phyloP scores from a whole-genome alignment of 2,113 vertebrate genomes.

The Pantherophis guttatus region DNA sequence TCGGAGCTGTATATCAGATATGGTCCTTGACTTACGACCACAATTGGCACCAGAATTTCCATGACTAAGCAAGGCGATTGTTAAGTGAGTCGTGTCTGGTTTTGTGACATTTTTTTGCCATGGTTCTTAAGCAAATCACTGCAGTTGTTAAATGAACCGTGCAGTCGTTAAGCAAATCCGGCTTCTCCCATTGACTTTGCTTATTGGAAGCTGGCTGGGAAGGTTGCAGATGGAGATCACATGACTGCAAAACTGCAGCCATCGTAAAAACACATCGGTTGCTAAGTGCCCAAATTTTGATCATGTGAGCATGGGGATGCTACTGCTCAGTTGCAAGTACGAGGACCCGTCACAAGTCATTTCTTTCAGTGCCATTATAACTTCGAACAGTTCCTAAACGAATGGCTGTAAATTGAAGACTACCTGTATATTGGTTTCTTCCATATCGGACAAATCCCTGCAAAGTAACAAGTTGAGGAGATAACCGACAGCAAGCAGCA shows the following conservation, averaged over 20 bases:
- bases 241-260: not conserved
- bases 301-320: not conserved
- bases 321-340: not conserved
- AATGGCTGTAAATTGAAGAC: not conserved
- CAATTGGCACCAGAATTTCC: not conserved
- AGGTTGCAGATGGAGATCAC: not conserved
- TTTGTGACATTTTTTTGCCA: not conserved
- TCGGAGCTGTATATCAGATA: no score
- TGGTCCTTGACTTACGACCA: not conserved
- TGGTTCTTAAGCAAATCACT: not conserved
- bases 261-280: not conserved
- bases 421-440: not conserved
- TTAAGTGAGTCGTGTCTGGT: not conserved
- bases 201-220: not conserved
- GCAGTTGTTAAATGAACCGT: not conserved
- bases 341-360: not conserved
- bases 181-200: not conserved
- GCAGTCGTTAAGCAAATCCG: not conserved
- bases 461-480: not conserved
- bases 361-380: not conserved
- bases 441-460: not conserved
- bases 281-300: not conserved
- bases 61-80: not conserved
- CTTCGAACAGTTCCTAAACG: not conserved
- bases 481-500: not conserved